Evolutionary conservation across 2,797 vertebrate genomes (phyloP), one percentile per base, ranked within the genome.

Genomic region (Ispidina picta): DNA sequence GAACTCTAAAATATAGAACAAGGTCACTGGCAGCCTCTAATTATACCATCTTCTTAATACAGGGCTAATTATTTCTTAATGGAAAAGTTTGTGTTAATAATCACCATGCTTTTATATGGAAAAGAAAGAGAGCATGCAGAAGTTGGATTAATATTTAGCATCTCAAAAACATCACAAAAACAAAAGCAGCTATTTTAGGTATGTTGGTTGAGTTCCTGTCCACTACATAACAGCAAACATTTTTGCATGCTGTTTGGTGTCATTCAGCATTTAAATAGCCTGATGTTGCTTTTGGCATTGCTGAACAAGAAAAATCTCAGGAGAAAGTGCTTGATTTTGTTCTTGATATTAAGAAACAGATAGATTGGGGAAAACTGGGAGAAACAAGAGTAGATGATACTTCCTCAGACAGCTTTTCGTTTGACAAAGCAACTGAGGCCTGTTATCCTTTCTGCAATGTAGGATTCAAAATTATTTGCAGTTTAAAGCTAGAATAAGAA

Each of bases 1-100:
- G 86, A 95, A 92, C 89, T 93, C 89, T 84, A 84, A 83, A 94
- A 96, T 95, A 95, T 95, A 96, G 95, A 92, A 92, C 85, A 95
- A 96, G 95, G 96, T 96, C 97, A 95, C 68, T 92, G 82, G 28
- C 17, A 93, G 89, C 90, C 89, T 93, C 92, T 96, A 95, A 92
- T 92, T 93, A 97, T 94, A 92, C 59, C 88, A 86, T 71, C 60
- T 92, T 74, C 73, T 94, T 92, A 94, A 95, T 78, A 89, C 69
- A 95, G 82, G 86, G 75, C 91, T 96, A 94, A 96, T 96, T 94
- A 94, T 97, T 96, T 84, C 96, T 97, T 86, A 84, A 14, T 71
- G 69, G 89, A 94, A 83, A 76, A 93, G 63, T 81, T 49, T 90
- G 77, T 96, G 74, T 92, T 63, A 95, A 94, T 94, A 88, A 95